A percentile compares a stretch with the other conserved stretches of the same genome.
Evolutionary conservation across 2,888 invertebrate genomes (phyloP).

Genomic region (Stenoptilia bipunctidactyla): DNA sequence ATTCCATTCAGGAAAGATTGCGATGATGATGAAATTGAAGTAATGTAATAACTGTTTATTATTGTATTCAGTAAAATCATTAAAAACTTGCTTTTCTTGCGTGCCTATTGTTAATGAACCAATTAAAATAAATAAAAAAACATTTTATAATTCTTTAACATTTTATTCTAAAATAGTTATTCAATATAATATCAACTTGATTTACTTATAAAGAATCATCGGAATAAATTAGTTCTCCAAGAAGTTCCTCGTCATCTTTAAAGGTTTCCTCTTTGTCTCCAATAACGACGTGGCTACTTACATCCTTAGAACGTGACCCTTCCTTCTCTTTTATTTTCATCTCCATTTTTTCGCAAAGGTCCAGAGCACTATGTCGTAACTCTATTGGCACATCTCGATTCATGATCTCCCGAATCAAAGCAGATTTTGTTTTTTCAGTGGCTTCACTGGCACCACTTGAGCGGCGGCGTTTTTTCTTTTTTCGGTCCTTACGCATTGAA

Average conservation of each 20-base stretch:
- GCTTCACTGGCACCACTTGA: slow-evolving; percentile 2
- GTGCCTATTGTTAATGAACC: too few relatives aligned
- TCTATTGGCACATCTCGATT: slow-evolving; percentile 40
- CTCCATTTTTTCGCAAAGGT: slow-evolving; percentile 27
- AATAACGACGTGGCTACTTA: background rate
- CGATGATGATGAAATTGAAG: too few relatives aligned
- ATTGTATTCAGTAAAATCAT: too few relatives aligned
- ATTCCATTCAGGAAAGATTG: too few relatives aligned
- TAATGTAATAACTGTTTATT: too few relatives aligned
- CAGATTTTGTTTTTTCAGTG: slow-evolving; percentile 24
- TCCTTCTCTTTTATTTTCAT: too few relatives aligned
- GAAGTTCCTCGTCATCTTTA: too few relatives aligned
- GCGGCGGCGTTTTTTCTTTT: slow-evolving; percentile 8
- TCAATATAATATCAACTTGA: background rate
- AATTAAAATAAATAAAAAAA: too few relatives aligned
- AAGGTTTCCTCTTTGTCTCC: background rate
- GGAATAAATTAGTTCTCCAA: too few relatives aligned
- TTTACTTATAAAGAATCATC: background rate
- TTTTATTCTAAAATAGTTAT: too few relatives aligned
- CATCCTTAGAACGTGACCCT: background rate
- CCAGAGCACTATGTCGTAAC: slow-evolving; percentile 31
- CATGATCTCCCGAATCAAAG: slow-evolving; percentile 40
- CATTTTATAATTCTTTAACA: too few relatives aligned
- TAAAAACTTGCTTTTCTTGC: too few relatives aligned
- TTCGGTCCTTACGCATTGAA: slow-evolving; percentile 15